These are phyloP conservation scores for Chrysomela aeneicollis DNA, from an alignment of 2,888 invertebrate genomes.

Conservation along the genomic window DNA sequence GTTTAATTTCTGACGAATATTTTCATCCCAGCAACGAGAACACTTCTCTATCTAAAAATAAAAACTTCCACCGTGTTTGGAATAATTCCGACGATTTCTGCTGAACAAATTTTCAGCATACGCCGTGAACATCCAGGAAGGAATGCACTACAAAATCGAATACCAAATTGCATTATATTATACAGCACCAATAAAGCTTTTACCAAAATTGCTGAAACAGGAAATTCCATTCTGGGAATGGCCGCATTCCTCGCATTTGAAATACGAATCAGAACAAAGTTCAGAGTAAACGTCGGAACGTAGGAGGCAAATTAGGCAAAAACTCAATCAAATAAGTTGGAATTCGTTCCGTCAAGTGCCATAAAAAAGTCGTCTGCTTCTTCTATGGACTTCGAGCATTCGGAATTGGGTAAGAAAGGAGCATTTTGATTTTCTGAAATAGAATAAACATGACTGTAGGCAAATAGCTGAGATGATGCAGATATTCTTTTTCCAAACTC, in stretches of 20 bases:
- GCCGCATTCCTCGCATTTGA: not conserved
- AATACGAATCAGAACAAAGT: not conserved
- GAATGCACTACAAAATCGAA: conserved; percentile 1
- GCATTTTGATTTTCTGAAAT: not conserved
- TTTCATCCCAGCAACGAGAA: not conserved
- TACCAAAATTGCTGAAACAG: conserved; percentile 2
- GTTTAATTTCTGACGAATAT: too few species aligned
- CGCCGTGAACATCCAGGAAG: not conserved
- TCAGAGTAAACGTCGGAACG: not conserved
- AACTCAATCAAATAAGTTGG: conserved; percentile 1
- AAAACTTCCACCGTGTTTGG: not conserved
- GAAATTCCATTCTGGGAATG: conserved; percentile 5
- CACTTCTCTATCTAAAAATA: not conserved
- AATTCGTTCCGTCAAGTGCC: not conserved
- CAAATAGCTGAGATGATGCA: too few species aligned
- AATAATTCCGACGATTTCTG: not conserved
- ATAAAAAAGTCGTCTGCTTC: not conserved
- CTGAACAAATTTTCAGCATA: not conserved
- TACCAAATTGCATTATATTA: conserved; percentile 2
- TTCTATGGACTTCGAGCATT: not conserved
- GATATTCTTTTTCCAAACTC: too few species aligned
- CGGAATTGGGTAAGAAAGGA: not conserved
- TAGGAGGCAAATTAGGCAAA: not conserved
- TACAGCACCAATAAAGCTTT: conserved; percentile 5
- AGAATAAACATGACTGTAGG: too few species aligned